Evolutionary conservation across 1,140 invertebrate species (phyloP).

Genomic region (Asbolus verrucosus): DNA sequence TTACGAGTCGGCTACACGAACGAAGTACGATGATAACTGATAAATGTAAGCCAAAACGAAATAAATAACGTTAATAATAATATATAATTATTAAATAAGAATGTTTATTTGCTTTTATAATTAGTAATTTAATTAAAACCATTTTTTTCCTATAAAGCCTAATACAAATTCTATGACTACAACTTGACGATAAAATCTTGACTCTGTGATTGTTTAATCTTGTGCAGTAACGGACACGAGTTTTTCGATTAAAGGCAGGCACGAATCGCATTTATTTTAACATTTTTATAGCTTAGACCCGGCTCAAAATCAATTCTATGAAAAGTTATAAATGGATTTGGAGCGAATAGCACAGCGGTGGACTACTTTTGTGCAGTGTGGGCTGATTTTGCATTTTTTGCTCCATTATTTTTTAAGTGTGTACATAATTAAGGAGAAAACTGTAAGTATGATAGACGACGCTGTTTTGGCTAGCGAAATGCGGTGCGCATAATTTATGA

Average conservation of each 20-base stretch:
- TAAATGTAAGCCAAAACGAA: conserved; percentile 21
- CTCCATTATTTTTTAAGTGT: too few species aligned
- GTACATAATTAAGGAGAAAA: too few species aligned
- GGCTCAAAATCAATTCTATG: too few species aligned
- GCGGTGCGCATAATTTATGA: too few species aligned
- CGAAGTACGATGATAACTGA: conserved; percentile 10
- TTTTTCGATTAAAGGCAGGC: conserved; percentile 14
- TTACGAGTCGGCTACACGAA: conserved; percentile 22
- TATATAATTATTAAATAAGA: conserved; percentile 29
- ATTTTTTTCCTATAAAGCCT: conserved; percentile 14
- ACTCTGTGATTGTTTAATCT: conserved; percentile 18
- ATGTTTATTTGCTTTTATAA: conserved; percentile 30
- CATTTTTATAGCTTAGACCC: too few species aligned
- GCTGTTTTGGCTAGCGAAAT: too few species aligned
- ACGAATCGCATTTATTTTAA: conserved; percentile 2
- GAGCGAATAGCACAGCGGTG: too few species aligned
- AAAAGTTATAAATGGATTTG: too few species aligned
- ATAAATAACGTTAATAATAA: conserved; percentile 32
- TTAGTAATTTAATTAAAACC: conserved; percentile 29
- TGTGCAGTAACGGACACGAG: conserved; percentile 16
- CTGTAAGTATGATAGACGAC: too few species aligned
- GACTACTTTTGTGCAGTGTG: too few species aligned
- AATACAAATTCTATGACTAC: neutral
- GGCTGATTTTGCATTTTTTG: too few species aligned
- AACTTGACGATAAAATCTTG: neutral